Evolutionary conservation across 2,888 invertebrate species (phyloP).

Genomic region (Himalopsyche tibetana): DNA sequence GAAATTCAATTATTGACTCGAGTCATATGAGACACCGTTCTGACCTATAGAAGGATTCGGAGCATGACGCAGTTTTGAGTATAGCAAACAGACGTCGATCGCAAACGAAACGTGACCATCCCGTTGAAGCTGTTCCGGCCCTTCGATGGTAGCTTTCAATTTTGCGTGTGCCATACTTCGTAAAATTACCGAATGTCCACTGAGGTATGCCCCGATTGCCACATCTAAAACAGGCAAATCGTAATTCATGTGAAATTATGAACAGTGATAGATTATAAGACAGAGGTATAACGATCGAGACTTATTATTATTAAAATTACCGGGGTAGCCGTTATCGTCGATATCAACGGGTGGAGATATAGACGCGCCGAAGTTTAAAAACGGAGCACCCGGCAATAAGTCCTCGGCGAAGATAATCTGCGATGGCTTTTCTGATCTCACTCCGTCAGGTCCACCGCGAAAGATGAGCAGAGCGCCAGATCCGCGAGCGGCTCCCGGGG

Average conservation of each 20-base stretch:
- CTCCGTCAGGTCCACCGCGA: slow-evolving; percentile 68
- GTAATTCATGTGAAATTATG: too few relatives aligned
- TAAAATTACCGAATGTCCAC: not conserved
- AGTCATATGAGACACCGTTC: not conserved
- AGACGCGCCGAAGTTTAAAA: slow-evolving; percentile 72
- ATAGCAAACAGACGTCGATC: not conserved
- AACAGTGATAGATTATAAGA: too few relatives aligned
- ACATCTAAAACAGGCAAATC: not conserved
- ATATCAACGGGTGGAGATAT: slow-evolving; percentile 71
- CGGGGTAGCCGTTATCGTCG: slow-evolving; percentile 70
- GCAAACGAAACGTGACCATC: not conserved
- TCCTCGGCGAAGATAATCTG: slow-evolving; percentile 70
- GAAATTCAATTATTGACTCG: too few relatives aligned
- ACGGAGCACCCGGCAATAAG: slow-evolving; percentile 64
- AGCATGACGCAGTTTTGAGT: not conserved
- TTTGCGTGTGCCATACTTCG: not conserved
- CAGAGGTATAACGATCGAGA: not conserved
- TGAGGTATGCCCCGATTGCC: not conserved
- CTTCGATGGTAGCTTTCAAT: not conserved
- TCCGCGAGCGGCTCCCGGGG: slow-evolving; percentile 68
- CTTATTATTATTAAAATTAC: slow-evolving; percentile 60
- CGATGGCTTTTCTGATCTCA: slow-evolving; percentile 66
- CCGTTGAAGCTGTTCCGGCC: not conserved
- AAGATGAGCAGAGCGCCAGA: slow-evolving; percentile 69
- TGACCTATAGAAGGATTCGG: not conserved